Conservation (phyloP, 2,113 vertebrate genomes). For the Dendrocopos noguchii region DNA sequence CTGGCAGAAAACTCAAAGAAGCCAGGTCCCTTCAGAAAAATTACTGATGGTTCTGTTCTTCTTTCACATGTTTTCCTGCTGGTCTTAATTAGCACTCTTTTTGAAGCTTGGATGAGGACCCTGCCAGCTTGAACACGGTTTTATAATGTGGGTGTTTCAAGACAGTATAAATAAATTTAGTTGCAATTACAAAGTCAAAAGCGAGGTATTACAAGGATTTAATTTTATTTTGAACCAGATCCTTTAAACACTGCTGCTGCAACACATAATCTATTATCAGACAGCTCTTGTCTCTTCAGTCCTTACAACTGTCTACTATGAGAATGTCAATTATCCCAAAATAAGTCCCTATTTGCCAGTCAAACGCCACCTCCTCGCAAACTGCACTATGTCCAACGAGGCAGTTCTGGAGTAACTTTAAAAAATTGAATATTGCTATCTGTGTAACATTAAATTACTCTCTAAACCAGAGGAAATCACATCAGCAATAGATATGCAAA, state of each 20-base stretch:
- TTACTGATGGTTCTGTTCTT: background rate
- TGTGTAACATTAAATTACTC: background rate
- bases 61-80: conserved; percentile 35
- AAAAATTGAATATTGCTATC: background rate
- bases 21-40: background rate
- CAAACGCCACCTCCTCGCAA: background rate
- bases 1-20: background rate
- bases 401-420: background rate
- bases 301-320: background rate
- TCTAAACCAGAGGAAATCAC: background rate
- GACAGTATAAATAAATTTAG: too few relatives aligned
- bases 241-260: conserved; percentile 21
- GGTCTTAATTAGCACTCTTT: conserved; percentile 38
- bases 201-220: conserved; percentile 31
- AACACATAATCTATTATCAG: conserved; percentile 28
- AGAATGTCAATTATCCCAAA: conserved; percentile 43
- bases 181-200: background rate
- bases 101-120: conserved; percentile 16
- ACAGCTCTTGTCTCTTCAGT: conserved; percentile 7
- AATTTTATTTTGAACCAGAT: conserved; percentile 29
- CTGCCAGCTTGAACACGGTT: background rate
- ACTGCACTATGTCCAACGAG: background rate
- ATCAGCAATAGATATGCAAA: conserved; percentile 3
- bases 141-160: conserved; percentile 16
- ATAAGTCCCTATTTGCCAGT: background rate